Conservation (phyloP, 2,888 invertebrate species). For the Mayetiola destructor region DNA sequence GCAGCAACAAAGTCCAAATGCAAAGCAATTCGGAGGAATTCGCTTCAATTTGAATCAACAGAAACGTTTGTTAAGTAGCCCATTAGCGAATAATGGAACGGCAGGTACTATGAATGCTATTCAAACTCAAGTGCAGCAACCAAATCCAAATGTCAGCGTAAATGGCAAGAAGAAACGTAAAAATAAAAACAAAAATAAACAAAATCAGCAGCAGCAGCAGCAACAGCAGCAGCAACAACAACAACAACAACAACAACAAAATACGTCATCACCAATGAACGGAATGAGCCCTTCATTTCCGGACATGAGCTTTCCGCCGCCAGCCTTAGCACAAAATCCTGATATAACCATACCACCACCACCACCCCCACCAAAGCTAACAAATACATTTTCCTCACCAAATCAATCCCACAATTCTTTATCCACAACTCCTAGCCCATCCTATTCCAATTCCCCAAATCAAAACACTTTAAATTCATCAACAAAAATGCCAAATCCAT, state of each 20-base stretch:
- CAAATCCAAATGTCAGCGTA: conserved; percentile 25
- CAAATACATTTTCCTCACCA: not conserved
- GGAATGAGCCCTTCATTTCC: conserved; percentile 16
- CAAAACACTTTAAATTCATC: conserved; percentile 16
- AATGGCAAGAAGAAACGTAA: conserved; percentile 61
- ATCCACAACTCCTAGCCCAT: conserved; percentile 36
- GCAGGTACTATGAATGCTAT: too few relatives aligned
- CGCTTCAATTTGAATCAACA: conserved; percentile 41
- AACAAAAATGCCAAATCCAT: conserved; percentile 32
- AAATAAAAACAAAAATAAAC: conserved; percentile 47
- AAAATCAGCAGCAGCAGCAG: conserved; percentile 25
- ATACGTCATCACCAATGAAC: conserved; percentile 25
- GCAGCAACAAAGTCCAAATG: conserved; percentile 18
- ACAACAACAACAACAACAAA: conserved; percentile 30
- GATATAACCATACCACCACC: conserved; percentile 22
- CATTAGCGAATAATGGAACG: conserved; percentile 21
- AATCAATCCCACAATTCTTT: conserved; percentile 29
- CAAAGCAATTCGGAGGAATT: conserved; percentile 36
- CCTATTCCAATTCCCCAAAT: conserved; percentile 21
- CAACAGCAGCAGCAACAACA: conserved; percentile 29
- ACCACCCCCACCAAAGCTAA: conserved; percentile 22
- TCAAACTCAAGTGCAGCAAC: conserved; percentile 28
- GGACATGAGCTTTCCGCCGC: conserved; percentile 34
- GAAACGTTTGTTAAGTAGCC: conserved; percentile 24
- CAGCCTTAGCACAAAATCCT: conserved; percentile 42